Conservation (phyloP, 2,113 vertebrate genomes). For the Galemys pyrenaicus region DNA sequence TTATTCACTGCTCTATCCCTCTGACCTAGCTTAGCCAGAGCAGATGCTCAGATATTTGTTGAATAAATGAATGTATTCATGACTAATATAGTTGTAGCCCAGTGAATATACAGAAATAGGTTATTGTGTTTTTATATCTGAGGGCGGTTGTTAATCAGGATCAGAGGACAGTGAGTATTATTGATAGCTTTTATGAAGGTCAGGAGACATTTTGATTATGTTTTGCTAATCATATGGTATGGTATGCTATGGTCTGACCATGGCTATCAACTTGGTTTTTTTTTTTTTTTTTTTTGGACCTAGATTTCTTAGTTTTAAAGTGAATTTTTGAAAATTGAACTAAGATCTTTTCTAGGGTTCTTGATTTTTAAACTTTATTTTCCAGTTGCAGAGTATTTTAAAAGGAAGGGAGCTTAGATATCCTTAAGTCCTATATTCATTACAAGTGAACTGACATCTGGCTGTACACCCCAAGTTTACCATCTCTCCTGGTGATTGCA, state of each 20-base stretch:
- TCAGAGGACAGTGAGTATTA: neutral
- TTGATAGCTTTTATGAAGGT: neutral
- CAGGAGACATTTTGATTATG: neutral
- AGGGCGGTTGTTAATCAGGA: neutral
- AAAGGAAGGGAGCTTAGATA: neutral
- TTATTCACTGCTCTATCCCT: neutral
- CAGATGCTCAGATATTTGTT: neutral
- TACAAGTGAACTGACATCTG: neutral
- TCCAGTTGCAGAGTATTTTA: neutral
- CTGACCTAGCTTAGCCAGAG: neutral
- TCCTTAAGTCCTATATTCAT: neutral
- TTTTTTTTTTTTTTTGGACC: neutral
- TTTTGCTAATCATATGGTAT: neutral
- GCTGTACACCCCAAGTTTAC: neutral
- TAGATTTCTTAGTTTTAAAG: slow-evolving; percentile 23
- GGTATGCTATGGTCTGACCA: neutral
- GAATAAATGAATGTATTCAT: neutral
- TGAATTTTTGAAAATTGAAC: neutral
- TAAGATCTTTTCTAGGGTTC: neutral
- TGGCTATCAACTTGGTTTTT: neutral
- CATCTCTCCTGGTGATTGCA: neutral
- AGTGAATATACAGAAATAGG: neutral
- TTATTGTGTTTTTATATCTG: neutral
- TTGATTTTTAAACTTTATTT: slow-evolving; percentile 2
- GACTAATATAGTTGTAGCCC: neutral